These are phyloP conservation scores for Sternotherus odoratus DNA, from an alignment of 2,797 vertebrate genomes.

Conservation along the genomic window DNA sequence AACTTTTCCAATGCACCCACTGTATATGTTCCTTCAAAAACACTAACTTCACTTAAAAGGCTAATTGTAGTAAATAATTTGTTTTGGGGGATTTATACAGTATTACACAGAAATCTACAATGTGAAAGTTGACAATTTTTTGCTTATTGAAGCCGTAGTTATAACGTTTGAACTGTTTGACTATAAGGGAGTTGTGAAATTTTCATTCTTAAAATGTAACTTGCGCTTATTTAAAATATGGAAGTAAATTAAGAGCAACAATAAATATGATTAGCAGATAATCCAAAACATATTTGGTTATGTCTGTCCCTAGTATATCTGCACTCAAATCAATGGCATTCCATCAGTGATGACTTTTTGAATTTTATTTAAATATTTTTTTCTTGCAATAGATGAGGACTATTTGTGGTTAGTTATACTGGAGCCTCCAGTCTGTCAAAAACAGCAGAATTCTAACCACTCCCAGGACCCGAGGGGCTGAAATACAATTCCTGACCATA, in stretches of 20 bases:
- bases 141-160: neutral
- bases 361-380: neutral
- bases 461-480: neutral
- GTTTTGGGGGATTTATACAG: neutral
- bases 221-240: neutral
- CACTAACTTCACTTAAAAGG: neutral
- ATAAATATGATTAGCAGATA: neutral
- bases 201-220: neutral
- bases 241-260: neutral
- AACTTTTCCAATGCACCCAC: neutral
- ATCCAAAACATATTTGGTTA: neutral
- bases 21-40: neutral
- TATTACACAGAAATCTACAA: neutral
- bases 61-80: neutral
- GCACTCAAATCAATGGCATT: neutral
- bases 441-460: neutral
- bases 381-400: neutral
- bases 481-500: neutral
- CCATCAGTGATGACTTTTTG: neutral
- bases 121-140: neutral
- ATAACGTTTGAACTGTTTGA: neutral
- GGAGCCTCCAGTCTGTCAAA: neutral
- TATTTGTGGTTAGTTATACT: neutral
- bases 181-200: neutral
- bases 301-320: neutral